phyloP scores from a whole-genome alignment of 2,113 vertebrate genomes.

The Ictalurus punctatus region DNA sequence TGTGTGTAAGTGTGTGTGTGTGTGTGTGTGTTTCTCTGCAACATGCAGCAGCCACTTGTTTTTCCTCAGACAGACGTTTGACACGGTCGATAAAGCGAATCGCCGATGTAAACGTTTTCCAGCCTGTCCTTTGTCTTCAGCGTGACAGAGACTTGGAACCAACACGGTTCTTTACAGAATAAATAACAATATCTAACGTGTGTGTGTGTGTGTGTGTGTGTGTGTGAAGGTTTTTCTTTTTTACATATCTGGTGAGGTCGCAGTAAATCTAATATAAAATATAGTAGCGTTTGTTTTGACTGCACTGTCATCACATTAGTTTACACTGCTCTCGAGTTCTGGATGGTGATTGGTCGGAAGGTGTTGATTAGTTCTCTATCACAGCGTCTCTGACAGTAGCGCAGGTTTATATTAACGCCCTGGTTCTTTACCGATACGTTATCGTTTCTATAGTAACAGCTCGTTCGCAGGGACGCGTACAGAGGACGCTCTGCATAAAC shows the following conservation, averaged over 20 bases:
- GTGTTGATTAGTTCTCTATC: background rate
- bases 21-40: conserved; percentile 12
- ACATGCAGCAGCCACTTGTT: conserved; percentile 60
- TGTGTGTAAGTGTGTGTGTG: conserved; percentile 3
- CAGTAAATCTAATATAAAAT: background rate
- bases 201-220: background rate
- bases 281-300: background rate
- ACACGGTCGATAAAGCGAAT: conserved; percentile 73
- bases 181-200: background rate
- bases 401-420: background rate
- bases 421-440: background rate
- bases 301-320: too few species aligned
- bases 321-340: background rate
- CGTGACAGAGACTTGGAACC: background rate
- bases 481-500: too few species aligned
- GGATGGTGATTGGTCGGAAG: background rate
- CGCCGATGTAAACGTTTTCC: conserved; percentile 74
- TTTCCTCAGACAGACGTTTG: conserved; percentile 41
- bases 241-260: background rate
- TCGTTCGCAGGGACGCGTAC: background rate
- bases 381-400: background rate
- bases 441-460: background rate
- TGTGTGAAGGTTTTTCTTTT: background rate
- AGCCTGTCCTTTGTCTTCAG: conserved; percentile 66
- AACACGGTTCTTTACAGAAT: conserved; percentile 47